Conservation (phyloP, 2,888 invertebrate species). For the Mythimna loreyi region DNA sequence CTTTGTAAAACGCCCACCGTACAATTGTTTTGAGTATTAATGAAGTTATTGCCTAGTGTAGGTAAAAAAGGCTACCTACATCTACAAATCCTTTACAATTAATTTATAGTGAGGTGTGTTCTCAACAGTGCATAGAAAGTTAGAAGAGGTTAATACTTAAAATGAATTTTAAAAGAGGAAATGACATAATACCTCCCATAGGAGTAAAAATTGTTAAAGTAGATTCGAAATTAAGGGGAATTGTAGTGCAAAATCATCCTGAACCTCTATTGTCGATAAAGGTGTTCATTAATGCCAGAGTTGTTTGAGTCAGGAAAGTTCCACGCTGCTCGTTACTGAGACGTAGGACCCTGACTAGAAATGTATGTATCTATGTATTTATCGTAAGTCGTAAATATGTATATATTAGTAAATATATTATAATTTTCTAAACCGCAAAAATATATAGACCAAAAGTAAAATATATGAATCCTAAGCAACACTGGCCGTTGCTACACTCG, state of each 20-base stretch:
- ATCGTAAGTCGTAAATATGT: neutral
- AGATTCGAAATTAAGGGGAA: neutral
- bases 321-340: neutral
- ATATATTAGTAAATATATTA: neutral
- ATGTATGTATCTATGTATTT: neutral
- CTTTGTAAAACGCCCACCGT: neutral
- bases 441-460: neutral
- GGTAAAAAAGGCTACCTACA: neutral
- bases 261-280: neutral
- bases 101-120: neutral
- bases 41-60: neutral
- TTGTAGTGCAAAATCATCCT: neutral
- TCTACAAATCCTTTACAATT: neutral
- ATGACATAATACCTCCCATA: neutral
- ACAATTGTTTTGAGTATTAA: neutral
- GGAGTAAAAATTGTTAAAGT: neutral
- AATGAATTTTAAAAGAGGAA: neutral
- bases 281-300: neutral
- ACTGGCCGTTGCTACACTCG: constrained; percentile 58
- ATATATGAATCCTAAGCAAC: constrained; percentile 22
- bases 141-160: neutral
- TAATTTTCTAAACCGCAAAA: neutral
- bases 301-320: neutral
- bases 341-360: neutral
- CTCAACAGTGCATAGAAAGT: neutral